These are phyloP conservation scores for Peromyscus maniculatus DNA, from an alignment of 2,113 vertebrate genomes.

Conservation along the genomic window DNA sequence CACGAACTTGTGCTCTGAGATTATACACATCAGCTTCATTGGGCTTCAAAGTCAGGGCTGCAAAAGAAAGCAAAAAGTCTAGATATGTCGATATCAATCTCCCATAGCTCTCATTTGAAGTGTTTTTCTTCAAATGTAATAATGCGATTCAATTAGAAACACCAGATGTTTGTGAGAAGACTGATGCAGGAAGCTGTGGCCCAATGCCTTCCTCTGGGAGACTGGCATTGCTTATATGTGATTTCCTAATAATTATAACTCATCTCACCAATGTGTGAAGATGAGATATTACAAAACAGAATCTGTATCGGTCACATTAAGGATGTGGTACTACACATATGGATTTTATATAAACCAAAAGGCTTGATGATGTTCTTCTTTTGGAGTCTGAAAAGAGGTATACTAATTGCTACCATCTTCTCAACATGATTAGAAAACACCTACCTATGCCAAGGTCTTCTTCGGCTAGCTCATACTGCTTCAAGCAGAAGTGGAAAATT, in stretches of 20 bases:
- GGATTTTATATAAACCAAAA: conserved; percentile 49
- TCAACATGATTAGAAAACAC: conserved; percentile 10
- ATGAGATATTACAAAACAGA: not conserved
- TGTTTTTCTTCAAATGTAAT: conserved; percentile 10
- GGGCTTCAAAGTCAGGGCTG: conserved; percentile 89
- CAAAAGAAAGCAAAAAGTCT: conserved; percentile 72
- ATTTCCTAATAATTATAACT: conserved; percentile 51
- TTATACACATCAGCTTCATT: conserved; percentile 87
- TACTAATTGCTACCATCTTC: conserved; percentile 11
- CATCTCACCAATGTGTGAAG: not conserved
- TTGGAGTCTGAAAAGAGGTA: conserved; percentile 46
- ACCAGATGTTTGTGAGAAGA: conserved; percentile 7
- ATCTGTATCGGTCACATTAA: conserved; percentile 36
- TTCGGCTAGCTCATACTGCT: conserved; percentile 87
- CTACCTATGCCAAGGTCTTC: conserved; percentile 87
- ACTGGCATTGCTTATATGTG: not conserved
- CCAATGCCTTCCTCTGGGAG: not conserved
- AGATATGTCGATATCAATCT: not conserved
- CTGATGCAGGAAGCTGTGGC: not conserved
- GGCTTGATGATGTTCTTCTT: not conserved
- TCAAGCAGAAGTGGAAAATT: conserved; percentile 85
- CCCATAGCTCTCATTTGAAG: conserved; percentile 24
- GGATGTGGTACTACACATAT: not conserved
- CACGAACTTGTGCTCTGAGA: conserved; percentile 88
- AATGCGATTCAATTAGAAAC: conserved; percentile 41